Evolutionary conservation across 2,888 invertebrate species (phyloP), one percentile per base, ranked within the genome.

Genomic region (Chrysomela aeneicollis): DNA sequence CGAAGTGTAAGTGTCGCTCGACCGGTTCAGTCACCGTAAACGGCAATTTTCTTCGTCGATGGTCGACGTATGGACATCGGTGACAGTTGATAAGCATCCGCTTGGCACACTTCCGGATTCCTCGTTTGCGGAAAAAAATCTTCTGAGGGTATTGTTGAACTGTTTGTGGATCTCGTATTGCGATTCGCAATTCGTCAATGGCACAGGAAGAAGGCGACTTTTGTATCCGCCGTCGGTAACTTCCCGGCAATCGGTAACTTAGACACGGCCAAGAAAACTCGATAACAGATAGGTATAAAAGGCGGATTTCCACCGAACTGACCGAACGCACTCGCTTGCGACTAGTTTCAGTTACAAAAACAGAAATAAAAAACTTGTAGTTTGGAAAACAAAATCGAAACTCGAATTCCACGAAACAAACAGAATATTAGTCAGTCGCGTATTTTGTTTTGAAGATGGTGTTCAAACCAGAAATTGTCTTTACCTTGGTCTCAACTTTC

Each of bases 1-100:
- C 47, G 6, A 9, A 57, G 57, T 46, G 57, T 46, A 15, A 42
- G 42, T 42, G 42, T 42, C n/a, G 42, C 42, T 15, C 1, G 42
- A 42, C 42, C 15, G 42, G 42, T 42, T 42, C 15, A 1, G 15
- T 15, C n/a, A 15, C 42, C 12, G 12, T 42, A 42, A 42, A 42
- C 42, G 12, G 42, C 1, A 42, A 15, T n/a, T 42, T 42, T 42
- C 42, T 4, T 42, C 42, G n/a, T 42, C 42, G n/a, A 42, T 42
- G 8, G 42, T 42, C 42, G n/a, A 42, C 15, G 9, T 35, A 35
- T 35, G 12, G 35, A 35, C 26, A 26, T 26, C 26, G 35, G 9
- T 8, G 35, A 35, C 35, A 35, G 9, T 12, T 10, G 12, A 35
- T 8, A 42, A 42, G 42, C n/a, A 42, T 42, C 42, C 42, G 42